Evolutionary conservation across 92 coral and sea anemone genomes (phyloP).

Genomic region (Virgularia gustaviana): DNA sequence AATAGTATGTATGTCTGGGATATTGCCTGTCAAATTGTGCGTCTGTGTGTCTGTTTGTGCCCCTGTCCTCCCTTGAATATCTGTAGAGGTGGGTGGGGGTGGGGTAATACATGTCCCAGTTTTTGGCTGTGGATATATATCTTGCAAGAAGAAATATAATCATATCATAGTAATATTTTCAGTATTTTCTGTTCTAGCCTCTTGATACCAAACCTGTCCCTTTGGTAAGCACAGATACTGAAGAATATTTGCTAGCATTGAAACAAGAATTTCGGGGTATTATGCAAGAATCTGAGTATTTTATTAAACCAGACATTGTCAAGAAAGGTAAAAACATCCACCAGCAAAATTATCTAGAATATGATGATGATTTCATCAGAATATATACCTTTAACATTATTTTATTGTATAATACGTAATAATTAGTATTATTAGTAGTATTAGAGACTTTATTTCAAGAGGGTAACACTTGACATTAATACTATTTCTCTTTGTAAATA

Average conservation of each 20-base stretch:
- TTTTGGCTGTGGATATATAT: not conserved
- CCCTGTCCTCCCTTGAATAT: not conserved
- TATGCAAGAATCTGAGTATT: slow-evolving; percentile 79
- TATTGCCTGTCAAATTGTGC: no score
- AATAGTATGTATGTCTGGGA: no score
- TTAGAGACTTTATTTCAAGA: no score
- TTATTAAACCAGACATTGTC: slow-evolving; percentile 60
- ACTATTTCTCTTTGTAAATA: no score
- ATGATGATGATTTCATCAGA: not conserved
- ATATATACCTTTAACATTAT: not conserved
- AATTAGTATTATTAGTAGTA: no score
- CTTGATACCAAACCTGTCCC: slow-evolving; percentile 83
- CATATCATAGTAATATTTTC: not conserved
- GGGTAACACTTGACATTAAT: no score
- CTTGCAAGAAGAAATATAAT: not conserved
- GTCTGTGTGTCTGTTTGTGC: no score
- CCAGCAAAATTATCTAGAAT: not conserved
- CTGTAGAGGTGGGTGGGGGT: not conserved
- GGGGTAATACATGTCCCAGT: not conserved
- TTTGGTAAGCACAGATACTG: slow-evolving; percentile 63
- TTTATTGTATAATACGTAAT: no score
- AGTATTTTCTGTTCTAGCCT: slow-evolving; percentile 47
- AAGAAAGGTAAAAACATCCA: slow-evolving; percentile 59
- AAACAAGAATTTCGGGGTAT: slow-evolving; percentile 75
- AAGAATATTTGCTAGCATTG: slow-evolving; percentile 69